phyloP scores from a whole-genome alignment of 2,113 vertebrate genomes.

The Martes martes region DNA sequence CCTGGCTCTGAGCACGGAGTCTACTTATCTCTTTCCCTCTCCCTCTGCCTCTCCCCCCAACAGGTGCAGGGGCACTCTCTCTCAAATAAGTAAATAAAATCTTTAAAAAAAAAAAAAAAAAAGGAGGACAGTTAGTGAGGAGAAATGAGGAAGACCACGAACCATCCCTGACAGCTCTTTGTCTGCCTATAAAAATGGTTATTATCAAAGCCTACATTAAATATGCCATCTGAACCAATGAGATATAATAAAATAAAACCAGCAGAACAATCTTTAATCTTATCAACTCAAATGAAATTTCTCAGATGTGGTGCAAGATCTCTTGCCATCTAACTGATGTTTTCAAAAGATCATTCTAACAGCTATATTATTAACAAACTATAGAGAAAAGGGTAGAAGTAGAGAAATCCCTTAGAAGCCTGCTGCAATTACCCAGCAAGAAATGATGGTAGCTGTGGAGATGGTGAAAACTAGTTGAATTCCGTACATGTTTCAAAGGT shows the following conservation, averaged over 20 bases:
- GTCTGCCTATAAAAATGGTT: neutral
- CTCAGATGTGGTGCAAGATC: neutral
- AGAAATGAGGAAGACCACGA: neutral
- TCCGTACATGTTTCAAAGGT: neutral
- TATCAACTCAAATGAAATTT: neutral
- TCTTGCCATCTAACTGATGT: neutral
- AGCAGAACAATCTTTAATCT: neutral
- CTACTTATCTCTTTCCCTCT: neutral
- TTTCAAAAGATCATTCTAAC: constrained; percentile 6
- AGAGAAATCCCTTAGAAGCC: neutral
- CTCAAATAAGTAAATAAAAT: neutral
- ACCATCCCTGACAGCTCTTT: neutral
- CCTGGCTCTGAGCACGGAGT: neutral
- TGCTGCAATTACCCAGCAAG: neutral
- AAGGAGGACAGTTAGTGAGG: neutral
- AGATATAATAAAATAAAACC: neutral
- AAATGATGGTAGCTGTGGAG: neutral
- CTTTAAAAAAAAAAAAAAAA: neutral
- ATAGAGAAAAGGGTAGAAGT: neutral
- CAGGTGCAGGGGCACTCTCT: neutral
- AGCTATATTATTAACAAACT: neutral
- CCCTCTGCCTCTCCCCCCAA: neutral
- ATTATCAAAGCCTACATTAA: neutral
- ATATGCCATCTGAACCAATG: neutral
- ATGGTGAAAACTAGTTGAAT: neutral